phyloP scores from a whole-genome alignment of 2,113 vertebrate genomes.

The Accipiter cooperii region DNA sequence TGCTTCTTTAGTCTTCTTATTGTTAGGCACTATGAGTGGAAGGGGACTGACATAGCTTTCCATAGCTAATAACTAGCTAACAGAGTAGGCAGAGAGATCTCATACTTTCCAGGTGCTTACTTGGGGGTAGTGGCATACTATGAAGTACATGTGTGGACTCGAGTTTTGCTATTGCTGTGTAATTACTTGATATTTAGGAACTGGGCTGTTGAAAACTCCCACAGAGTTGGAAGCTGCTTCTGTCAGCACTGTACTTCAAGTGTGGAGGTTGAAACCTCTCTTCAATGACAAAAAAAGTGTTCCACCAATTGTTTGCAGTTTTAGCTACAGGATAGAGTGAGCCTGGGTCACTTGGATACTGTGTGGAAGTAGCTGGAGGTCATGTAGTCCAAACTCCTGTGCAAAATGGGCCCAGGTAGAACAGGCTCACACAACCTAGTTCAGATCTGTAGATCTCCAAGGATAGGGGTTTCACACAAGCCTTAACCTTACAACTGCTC shows the following conservation, averaged over 20 bases:
- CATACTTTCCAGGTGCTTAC: not conserved
- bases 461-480: not conserved
- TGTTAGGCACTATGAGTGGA: not conserved
- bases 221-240: not conserved
- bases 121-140: not conserved
- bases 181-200: not conserved
- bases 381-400: not conserved
- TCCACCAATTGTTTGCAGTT: not conserved
- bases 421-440: not conserved
- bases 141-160: not conserved
- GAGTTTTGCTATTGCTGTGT: not conserved
- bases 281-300: not conserved
- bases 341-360: not conserved
- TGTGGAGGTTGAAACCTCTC: not conserved
- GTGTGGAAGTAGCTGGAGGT: not conserved
- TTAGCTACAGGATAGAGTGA: not conserved
- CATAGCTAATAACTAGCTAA: not conserved
- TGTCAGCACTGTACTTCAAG: not conserved
- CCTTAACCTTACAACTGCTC: not conserved
- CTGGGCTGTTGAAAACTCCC: not conserved
- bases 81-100: not conserved
- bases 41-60: not conserved
- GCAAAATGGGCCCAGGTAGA: not conserved
- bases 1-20: not conserved
- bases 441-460: not conserved